Base-by-base conservation (phyloP, 2,113 vertebrate genomes). In the Eretmochelys imbricata region DNA sequence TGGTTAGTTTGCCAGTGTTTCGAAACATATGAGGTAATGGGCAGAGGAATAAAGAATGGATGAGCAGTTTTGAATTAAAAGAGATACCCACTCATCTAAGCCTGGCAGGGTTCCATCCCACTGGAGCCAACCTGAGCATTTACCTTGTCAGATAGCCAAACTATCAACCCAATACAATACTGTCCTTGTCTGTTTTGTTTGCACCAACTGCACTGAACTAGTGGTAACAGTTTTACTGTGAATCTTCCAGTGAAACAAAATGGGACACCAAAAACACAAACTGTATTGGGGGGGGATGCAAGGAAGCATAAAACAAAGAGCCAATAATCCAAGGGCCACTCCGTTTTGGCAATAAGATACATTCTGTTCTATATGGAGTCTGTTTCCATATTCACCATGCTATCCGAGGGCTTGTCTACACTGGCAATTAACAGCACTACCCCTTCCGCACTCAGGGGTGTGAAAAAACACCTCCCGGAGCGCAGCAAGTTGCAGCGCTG, bases 361-460 rank as follows among this genome's bases (percentile, higher is more conserved):
- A 31, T 27, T 50, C 49, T 80, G 6, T 80, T 31, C 17, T 80
- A 35, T 20, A 20, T 35, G 17, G 16, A 17, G 49, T 51, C 29
- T 48, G 29, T 48, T 48, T 72, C 35, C n/a, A 22, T n/a, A 38
- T n/a, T 38, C 65, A 38, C 19, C 3, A 14, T 49, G 69, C 1
- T 2, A 0, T 0, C 3, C 0, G 53, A 54, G 20, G 53, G 53
- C 8, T 22, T 54, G 53, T 22, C 53, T 54, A 54, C 20, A 54
- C 53, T 54, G 53, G 53, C 20, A 54, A 54, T 54, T 54, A 54
- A 54, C 8, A 54, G 20, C 20, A 20, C 53, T 54, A 6, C 20
- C 22, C 22, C 53, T 53, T 53, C 19, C 17, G 7, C 6, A 6
- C 51, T 53, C 51, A 53, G 51, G 6, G 20, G 20, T 54, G 20